Conservation (phyloP, 2,113 vertebrate genomes). For the Sus scrofa region T2T-Sscrofa CM000817.6:92129501-92130000, state of each 20-base stretch:
- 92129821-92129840: neutral
- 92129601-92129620: neutral
- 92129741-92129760: neutral
- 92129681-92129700: neutral
- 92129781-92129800: neutral
- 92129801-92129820: neutral
- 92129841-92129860: neutral
- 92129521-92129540: neutral
- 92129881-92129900: neutral
- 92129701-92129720: neutral
- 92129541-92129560: neutral
- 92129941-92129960: constrained; percentile 14
- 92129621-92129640: too few species aligned
- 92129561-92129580: neutral
- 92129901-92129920: neutral
- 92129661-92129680: neutral
- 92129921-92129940: constrained; percentile 8
- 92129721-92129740: neutral
- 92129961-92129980: neutral
- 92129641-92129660: neutral
- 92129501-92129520: neutral
- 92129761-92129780: neutral
- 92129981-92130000: neutral
- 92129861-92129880: neutral
- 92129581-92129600: neutral